These are phyloP conservation scores for Ameiurus melas DNA, from an alignment of 2,113 vertebrate genomes.

Conservation along the genomic window DNA sequence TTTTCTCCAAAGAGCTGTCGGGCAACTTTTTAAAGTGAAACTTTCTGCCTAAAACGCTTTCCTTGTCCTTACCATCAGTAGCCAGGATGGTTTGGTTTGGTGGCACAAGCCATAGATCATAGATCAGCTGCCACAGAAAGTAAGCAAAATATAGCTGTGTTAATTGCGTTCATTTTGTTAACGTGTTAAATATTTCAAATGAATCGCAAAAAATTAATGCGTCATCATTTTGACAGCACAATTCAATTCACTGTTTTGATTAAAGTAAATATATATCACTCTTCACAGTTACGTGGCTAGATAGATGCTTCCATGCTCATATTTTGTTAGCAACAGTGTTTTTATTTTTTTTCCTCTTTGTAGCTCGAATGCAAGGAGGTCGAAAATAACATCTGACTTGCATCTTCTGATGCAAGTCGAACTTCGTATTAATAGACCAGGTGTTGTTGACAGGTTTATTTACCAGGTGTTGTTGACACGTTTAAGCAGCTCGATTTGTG, in stretches of 20 bases:
- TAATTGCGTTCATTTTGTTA: no score
- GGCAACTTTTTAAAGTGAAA: no score
- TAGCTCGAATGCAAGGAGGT: background rate
- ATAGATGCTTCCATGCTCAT: no score
- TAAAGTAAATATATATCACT: background rate
- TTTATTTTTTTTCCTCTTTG: background rate
- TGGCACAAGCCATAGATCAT: no score
- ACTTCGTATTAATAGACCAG: background rate
- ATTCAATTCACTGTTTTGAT: background rate
- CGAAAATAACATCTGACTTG: background rate
- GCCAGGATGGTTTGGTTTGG: no score
- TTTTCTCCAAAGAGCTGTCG: background rate
- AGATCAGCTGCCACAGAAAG: no score
- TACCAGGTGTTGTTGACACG: background rate
- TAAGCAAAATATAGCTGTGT: no score
- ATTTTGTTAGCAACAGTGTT: no score
- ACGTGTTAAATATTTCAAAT: no score
- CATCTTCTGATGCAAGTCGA: background rate
- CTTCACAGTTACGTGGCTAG: background rate
- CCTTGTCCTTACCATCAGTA: no score
- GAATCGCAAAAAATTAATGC: no score
- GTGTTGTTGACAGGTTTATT: background rate
- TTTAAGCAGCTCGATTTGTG: background rate
- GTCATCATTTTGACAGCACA: background rate
- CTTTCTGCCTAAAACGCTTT: no score